Base-by-base conservation (phyloP, 2,797 vertebrate species). In the Sebastes paucispinis region DNA sequence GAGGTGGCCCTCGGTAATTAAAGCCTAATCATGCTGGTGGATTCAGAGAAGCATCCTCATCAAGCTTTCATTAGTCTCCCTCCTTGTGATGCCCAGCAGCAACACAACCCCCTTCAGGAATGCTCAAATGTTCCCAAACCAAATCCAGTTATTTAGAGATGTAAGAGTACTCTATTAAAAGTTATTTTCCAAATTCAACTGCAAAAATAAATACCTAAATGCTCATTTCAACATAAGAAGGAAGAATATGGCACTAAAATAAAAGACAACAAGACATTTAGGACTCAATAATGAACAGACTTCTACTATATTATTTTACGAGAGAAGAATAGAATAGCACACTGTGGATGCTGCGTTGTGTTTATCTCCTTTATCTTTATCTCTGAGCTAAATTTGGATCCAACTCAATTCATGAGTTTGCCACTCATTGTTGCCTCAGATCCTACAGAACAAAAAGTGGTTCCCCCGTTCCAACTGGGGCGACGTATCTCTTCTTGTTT, bases 21-120 rank as follows among this genome's bases (percentile, higher is more conserved):
- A 93, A 86, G 90, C 88, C 91, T 95, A 95, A 95, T 95, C 94
- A 93, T 88, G 83, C 69, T 20, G 77, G 76, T 88, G 87, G 88
- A 94, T 95, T 93, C 94, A 79, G 88, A 92, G 92, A 88, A 76
- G 90, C 89, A 73, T 92, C 88, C 92, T 94, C 93, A 93, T 95
- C 94, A 94, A 87, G 78, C 82, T 89, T 92, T 93, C 90, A 92
- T 94, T 94, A 92, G 81, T 88, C 76, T 83, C 31, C 84, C 88
- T 90, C 85, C 84, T 91, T 82, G 88, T 88, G 75, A 90, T 86
- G 87, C 89, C 80, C 69, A 39, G 78, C 84, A 82, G 80, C 90
- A 59, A 74, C 83, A 63, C 72, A 65, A 18, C 62, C 65, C 60
- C 83, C 74, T 73, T 64, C 5, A 73, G 73, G 73, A 67, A 81